These are phyloP conservation scores for Bujurquina vittata DNA, from an alignment of 2,113 vertebrate species.

Conservation along the genomic window DNA sequence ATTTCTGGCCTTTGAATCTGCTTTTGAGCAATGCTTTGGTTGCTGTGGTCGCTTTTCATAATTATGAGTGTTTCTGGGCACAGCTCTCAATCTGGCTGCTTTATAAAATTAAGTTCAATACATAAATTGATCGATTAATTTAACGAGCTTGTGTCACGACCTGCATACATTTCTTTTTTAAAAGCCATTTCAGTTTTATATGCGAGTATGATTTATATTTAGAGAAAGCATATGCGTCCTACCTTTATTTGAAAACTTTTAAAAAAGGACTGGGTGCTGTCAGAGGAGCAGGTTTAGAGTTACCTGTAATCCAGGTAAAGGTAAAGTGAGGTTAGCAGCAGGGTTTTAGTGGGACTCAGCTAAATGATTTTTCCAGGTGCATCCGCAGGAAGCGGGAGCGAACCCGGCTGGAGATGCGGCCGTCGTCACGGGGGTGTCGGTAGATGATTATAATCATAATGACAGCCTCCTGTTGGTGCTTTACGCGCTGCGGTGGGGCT, in stretches of 20 bases:
- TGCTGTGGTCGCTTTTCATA: too few relatives aligned
- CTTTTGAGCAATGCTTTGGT: not conserved
- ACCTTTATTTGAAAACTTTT: not conserved
- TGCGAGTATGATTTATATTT: not conserved
- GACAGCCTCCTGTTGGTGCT: conserved; percentile 1
- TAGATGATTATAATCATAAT: conserved; percentile 32
- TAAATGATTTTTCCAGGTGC: conserved; percentile 35
- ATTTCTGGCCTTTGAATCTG: not conserved
- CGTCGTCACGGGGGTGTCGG: conserved; percentile 50
- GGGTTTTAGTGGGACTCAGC: not conserved
- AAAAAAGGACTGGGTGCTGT: not conserved
- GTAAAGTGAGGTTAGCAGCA: not conserved
- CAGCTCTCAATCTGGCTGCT: not conserved
- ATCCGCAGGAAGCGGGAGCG: conserved; percentile 35
- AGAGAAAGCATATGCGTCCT: not conserved
- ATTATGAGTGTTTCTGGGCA: not conserved
- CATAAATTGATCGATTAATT: not conserved
- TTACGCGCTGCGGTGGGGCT: not conserved
- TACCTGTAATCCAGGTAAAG: not conserved
- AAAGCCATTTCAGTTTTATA: not conserved
- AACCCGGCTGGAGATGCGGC: conserved; percentile 38
- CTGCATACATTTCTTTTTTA: not conserved
- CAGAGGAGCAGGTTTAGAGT: not conserved
- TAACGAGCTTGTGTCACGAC: not conserved
- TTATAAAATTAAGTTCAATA: not conserved